Percentiles rank a stretch among this genome's conserved stretches.
These are phyloP conservation scores for Epinephelus coioides DNA, from an alignment of 2,797 vertebrate genomes.

Conservation along the genomic window DNA sequence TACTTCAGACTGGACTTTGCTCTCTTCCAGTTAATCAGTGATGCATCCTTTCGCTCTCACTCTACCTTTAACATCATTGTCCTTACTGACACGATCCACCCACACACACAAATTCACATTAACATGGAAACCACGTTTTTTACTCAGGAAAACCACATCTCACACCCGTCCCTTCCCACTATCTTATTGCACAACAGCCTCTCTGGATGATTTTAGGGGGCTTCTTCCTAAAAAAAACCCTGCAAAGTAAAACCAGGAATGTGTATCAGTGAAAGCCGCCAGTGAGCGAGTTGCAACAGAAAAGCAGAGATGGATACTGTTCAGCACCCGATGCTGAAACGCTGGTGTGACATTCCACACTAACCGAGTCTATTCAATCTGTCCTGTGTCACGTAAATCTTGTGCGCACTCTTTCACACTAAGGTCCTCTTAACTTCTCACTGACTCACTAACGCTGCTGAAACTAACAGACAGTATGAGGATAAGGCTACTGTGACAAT, in stretches of 20 bases:
- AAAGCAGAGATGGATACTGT: slow-evolving; percentile 43
- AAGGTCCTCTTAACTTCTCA: neutral
- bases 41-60: slow-evolving; percentile 50
- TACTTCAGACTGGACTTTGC: slow-evolving; percentile 70
- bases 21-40: slow-evolving; percentile 78
- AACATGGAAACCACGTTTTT: slow-evolving; percentile 36
- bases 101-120: neutral
- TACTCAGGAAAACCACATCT: slow-evolving; percentile 22
- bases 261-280: slow-evolving; percentile 58
- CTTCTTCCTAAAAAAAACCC: slow-evolving; percentile 28
- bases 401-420: neutral
- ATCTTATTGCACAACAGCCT: slow-evolving; percentile 52
- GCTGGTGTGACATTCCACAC: slow-evolving; percentile 84
- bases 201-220: slow-evolving; percentile 30
- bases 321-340: slow-evolving; percentile 59
- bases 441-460: slow-evolving; percentile 23
- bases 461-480: slow-evolving; percentile 39
- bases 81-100: slow-evolving; percentile 9
- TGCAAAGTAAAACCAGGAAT: slow-evolving; percentile 72
- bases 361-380: slow-evolving; percentile 53
- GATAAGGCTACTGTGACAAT: slow-evolving; percentile 37
- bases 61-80: slow-evolving; percentile 31
- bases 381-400: slow-evolving; percentile 29
- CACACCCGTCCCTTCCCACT: slow-evolving; percentile 44
- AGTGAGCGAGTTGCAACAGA: slow-evolving; percentile 59